These are phyloP conservation scores for Stenurella melanura DNA, from an alignment of 2,888 invertebrate genomes.

Conservation along the genomic window DNA sequence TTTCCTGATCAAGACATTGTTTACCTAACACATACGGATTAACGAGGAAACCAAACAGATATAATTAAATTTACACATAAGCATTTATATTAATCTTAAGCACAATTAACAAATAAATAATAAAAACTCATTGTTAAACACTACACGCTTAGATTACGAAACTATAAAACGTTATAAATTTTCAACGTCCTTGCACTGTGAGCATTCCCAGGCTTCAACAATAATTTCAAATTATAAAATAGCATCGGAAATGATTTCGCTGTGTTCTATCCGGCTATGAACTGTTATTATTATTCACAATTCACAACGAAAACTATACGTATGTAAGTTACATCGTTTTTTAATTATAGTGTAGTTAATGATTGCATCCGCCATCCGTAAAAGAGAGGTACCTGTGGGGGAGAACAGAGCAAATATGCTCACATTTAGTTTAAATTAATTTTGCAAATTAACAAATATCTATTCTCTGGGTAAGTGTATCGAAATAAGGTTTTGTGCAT, in stretches of 20 bases:
- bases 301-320: constrained; percentile 39
- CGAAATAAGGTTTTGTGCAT: no score
- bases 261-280: constrained; percentile 22
- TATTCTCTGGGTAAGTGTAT: no score
- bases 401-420: constrained; percentile 33
- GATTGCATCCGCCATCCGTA: constrained; percentile 33
- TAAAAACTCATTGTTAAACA: constrained; percentile 21
- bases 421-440: no score
- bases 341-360: constrained; percentile 43
- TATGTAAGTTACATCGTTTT: constrained; percentile 41
- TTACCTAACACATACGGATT: constrained; percentile 22
- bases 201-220: constrained; percentile 1
- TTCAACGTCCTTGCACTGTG: constrained; percentile 22
- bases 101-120: constrained; percentile 26
- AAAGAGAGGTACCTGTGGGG: constrained; percentile 20
- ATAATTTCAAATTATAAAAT: constrained; percentile 21
- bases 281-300: constrained; percentile 44
- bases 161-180: constrained; percentile 22
- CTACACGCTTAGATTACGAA: constrained; percentile 15
- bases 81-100: constrained; percentile 3
- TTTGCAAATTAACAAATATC: no score
- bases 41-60: constrained; percentile 28
- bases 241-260: constrained; percentile 17
- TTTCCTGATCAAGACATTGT: constrained; percentile 34
- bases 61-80: constrained; percentile 23